phyloP scores from a whole-genome alignment of 2,888 invertebrate species.

The Polyommatus iphigenia region DNA sequence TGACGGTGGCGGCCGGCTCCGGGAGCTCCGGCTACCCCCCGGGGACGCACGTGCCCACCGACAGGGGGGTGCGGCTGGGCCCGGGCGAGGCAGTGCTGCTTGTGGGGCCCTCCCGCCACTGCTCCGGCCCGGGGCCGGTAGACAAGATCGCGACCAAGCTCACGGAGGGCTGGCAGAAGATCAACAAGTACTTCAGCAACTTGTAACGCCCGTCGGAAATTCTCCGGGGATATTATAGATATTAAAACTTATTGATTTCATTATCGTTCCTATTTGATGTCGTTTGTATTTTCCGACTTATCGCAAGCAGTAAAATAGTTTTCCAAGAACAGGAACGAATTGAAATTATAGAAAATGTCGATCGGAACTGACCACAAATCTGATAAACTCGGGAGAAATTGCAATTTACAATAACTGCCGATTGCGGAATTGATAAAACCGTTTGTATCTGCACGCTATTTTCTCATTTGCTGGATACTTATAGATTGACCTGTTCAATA shows the following conservation, averaged over 20 bases:
- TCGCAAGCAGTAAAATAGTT: background rate
- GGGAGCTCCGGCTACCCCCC: constrained; percentile 58
- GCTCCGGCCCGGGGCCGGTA: constrained; percentile 72
- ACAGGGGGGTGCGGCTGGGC: constrained; percentile 55
- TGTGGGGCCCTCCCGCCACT: constrained; percentile 65
- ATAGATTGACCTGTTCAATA: background rate
- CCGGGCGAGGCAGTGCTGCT: constrained; percentile 65
- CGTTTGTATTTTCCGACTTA: background rate
- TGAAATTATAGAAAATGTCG: background rate
- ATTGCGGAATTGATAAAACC: constrained; percentile 11
- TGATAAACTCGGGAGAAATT: constrained; percentile 16
- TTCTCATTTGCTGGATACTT: background rate
- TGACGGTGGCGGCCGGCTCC: constrained; percentile 65
- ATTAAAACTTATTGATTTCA: background rate
- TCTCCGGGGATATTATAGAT: background rate
- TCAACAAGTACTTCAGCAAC: constrained; percentile 71
- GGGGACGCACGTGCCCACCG: constrained; percentile 56
- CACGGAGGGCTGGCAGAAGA: constrained; percentile 73
- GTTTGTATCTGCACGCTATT: constrained; percentile 21
- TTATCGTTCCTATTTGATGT: background rate
- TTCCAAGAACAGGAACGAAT: background rate
- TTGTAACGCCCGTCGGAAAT: constrained; percentile 37
- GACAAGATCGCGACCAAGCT: constrained; percentile 71
- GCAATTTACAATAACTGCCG: constrained; percentile 9
- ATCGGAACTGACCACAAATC: background rate